Conservation (phyloP, 2,888 invertebrate species). For the Heteromurus nitidus region DNA sequence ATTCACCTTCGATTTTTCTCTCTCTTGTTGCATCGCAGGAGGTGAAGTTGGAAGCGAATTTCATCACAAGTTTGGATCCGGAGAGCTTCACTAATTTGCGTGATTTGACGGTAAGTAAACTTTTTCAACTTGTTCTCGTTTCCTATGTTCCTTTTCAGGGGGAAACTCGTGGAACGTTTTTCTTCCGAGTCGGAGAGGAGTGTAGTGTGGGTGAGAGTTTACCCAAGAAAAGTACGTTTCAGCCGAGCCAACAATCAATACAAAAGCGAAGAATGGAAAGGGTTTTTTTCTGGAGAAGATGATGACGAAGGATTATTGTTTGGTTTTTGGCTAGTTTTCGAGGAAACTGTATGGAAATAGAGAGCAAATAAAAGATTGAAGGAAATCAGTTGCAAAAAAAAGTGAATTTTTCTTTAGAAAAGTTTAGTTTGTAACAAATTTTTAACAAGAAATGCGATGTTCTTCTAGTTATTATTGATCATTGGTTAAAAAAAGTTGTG, state of each 20-base stretch:
- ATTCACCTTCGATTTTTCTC: constrained; percentile 4
- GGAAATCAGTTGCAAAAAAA: too few relatives aligned
- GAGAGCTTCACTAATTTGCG: constrained; percentile 71
- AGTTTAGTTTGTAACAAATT: too few relatives aligned
- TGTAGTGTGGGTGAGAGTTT: background rate
- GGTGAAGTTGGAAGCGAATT: constrained; percentile 68
- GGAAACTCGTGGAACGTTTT: background rate
- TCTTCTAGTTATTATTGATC: too few relatives aligned
- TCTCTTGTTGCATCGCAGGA: constrained; percentile 57
- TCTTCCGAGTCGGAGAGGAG: background rate
- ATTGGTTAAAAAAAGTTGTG: too few relatives aligned
- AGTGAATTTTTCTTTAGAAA: too few relatives aligned
- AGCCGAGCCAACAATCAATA: background rate
- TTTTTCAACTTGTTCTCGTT: too few relatives aligned
- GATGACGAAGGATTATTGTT: too few relatives aligned
- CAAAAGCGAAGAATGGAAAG: background rate
- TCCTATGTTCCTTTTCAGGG: too few relatives aligned
- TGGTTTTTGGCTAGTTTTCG: too few relatives aligned
- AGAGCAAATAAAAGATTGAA: too few relatives aligned
- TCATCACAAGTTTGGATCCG: constrained; percentile 70
- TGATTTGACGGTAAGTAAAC: constrained; percentile 72
- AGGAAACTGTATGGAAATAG: too few relatives aligned
- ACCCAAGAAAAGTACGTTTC: background rate
- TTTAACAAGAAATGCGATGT: too few relatives aligned
- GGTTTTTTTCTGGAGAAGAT: constrained; percentile 9